Evolutionary conservation across 2,888 invertebrate species (phyloP).

Genomic region (Eupithecia subumbrata): DNA sequence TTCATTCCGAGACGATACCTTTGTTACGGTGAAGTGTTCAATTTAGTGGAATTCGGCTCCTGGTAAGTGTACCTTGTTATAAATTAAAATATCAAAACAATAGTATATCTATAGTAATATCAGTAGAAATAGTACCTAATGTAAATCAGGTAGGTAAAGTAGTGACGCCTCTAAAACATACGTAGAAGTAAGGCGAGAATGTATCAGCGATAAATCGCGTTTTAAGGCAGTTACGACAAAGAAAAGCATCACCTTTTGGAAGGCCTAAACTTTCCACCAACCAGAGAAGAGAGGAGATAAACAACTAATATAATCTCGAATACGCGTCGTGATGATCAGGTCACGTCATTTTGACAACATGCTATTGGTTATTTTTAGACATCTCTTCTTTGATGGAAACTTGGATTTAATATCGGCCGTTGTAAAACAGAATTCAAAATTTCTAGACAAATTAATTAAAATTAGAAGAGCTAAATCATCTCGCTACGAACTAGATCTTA

Average conservation of each 20-base stretch:
- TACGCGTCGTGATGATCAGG: neutral
- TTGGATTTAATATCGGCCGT: neutral
- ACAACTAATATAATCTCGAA: conserved; percentile 3
- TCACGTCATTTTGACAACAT: neutral
- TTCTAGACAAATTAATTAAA: neutral
- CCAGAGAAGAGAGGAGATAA: neutral
- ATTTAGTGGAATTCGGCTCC: too few relatives aligned
- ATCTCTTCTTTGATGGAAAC: neutral
- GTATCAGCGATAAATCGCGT: neutral
- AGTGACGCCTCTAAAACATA: neutral
- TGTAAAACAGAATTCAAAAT: neutral
- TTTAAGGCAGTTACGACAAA: neutral
- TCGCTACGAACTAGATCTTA: conserved; percentile 40
- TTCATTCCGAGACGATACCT: too few relatives aligned
- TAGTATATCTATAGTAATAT: neutral
- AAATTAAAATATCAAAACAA: neutral
- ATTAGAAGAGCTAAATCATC: neutral
- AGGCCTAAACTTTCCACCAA: neutral
- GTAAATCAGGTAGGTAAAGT: neutral
- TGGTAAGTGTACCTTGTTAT: neutral
- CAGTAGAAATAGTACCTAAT: neutral
- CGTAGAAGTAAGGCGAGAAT: neutral
- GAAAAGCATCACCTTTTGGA: neutral
- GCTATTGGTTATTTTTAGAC: neutral
- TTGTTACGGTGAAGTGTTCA: too few relatives aligned